Evolutionary conservation across 2,888 invertebrate species (phyloP), one percentile per base, ranked within the genome.

Genomic region (Patella pellucida): DNA sequence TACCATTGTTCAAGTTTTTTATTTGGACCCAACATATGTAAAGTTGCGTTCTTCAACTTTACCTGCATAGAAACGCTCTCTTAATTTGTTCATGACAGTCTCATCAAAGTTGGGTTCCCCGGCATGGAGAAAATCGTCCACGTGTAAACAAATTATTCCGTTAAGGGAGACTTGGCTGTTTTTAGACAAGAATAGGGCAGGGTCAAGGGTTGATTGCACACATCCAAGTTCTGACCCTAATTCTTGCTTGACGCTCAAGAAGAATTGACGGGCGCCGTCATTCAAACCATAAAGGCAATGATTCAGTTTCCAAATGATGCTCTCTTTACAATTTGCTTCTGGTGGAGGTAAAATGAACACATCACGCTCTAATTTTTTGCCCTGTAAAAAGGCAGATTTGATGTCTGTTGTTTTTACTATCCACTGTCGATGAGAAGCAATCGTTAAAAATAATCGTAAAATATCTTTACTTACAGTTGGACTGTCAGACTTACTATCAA

Each of bases 381-480:
- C 54, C 54, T 54, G 54, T 54, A 68, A 23, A 68, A 31, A 68
- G 15, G 3, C 27, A 9, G 68, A 68, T 23, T 27, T 54, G 15
- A 54, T 54, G n/a, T 54, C 3, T 54, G 54, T 54, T 54, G 54
- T 54, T 54, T 54, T 54, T 15, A 68, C 68, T 27, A 23, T 27
- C 27, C 23, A 31, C 2, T 16, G 2, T 15, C 16, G 14, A 14
- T 23, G 14, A 15, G 41, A 14, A n/a, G 68, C 23, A 15, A 68
- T 23, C 15, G 68, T 7, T 3, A 68, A 23, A 19, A 51, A 23
- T n/a, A 70, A 41, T 69, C 54, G 23, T 19, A 50, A 68, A 54
- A 71, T n/a, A 31, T 71, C 73, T 71, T 79, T 79, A 14, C 75
- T 73, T 27, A 78, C 72, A n/a, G 81, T 81, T 52, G 81, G 77